Evolutionary conservation across 2,113 vertebrate species (phyloP), one percentile per base, ranked within the genome.

Genomic region (Heterocephalus glaber): DNA sequence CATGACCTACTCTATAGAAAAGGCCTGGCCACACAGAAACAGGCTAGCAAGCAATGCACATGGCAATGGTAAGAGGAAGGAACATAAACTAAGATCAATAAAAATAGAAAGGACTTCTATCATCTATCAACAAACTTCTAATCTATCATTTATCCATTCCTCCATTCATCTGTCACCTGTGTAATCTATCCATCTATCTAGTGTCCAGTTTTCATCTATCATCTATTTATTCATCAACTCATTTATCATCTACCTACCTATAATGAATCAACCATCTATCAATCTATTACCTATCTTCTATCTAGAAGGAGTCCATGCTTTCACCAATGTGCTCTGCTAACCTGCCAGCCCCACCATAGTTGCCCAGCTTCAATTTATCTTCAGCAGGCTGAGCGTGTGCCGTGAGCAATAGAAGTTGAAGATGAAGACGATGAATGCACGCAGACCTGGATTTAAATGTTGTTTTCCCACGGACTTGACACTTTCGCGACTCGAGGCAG

Each of bases 21-120:
- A 54, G 58, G 3, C 10, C 24, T 7, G 52, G 13, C 38, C 3
- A 1, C 0, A 3, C 2, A 14, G 5, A 52, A 3, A 33, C 4
- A 77, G 33, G 24, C 28, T 7, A 7, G 58, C 0, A 7, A 26
- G 5, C 74, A 17, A n/a, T 0, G 28, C 6, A 2, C 6, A 1
- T 6, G 4, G 4, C 17, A 33, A 35, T 35, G 47, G 41, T 17
- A 33, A 5, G 44, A 22, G 30, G n/a, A 41, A 33, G 30, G n/a
- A 33, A 19, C 52, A 76, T 22, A 17, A 52, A 38, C 24, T 20
- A 5, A 54, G n/a, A 11, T 41, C 30, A 33, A 49, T 38, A 35
- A 49, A 72, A 72, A 22, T 1, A 8, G 54, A n/a, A 44, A 66
- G 5, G 38, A 14, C 47, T 30, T 49, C 20, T 19, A 16, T 54